Evolutionary conservation across 2,888 invertebrate species (phyloP), one percentile per base, ranked within the genome.

Genomic region (Erebia ligea): DNA sequence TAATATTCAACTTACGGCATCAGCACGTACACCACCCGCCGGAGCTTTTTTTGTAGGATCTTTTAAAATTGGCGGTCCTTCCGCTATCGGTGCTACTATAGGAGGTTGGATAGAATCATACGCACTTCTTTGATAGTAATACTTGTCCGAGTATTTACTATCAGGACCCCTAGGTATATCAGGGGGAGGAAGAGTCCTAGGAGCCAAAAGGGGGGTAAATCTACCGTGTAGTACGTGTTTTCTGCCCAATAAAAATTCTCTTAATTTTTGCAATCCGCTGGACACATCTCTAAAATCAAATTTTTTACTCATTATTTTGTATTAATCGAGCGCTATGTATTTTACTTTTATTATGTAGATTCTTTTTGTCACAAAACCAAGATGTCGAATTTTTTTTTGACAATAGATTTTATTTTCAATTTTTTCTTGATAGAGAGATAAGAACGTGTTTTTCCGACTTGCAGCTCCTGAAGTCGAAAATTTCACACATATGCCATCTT

Each of bases 161-260:
- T 86, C 85, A 0, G 87, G 86, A 0, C 86, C 87, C 1, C 92
- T 83, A 21, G 89, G 88, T 58, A 91, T 78, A 1, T 88, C 86
- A 0, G 90, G 84, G 1, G 80, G 73, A 0, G 91, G 92, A 42
- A 91, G 82, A 10, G 86, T 79, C 11, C 92, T 83, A 2, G 91
- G 79, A 1, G 92, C 72, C 1, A 90, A 0, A 0, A 76, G 21
- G 17, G 89, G 86, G 1, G 82, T 80, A 76, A 87, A 92, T 2
- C 92, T 84, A 9, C 78, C 79, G 67, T 89, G 90, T 4, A 82
- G 76, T 10, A 69, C 80, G 67, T 87, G 84, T 69, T 83, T 80
- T 40, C 91, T 83, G 13, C 92, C 92, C 54, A 92, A 76, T 45
- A 91, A 79, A 76, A 90, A 81, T 1, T 86, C 77, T 40, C 92